Conservation (phyloP, 2,888 invertebrate species). For the Corythucha ciliata region DNA sequence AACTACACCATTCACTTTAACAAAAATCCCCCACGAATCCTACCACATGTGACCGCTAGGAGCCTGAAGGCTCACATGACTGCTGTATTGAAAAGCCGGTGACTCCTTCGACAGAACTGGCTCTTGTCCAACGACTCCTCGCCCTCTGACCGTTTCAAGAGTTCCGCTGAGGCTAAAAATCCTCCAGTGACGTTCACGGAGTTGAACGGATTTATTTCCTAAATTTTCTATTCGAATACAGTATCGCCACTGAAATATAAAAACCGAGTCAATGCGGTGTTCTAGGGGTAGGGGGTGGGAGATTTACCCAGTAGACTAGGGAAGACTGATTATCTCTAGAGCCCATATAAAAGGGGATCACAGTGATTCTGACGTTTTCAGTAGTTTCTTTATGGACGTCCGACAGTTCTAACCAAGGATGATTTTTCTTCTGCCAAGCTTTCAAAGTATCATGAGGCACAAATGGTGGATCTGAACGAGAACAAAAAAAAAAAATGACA, state of each 20-base stretch:
- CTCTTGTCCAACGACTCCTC: slow-evolving; percentile 97
- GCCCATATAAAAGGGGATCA: slow-evolving; percentile 98
- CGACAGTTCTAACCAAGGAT: slow-evolving; percentile 91
- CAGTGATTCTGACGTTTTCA: slow-evolving; percentile 90
- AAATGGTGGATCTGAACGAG: slow-evolving; percentile 66
- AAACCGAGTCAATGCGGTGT: background rate
- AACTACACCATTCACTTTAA: background rate
- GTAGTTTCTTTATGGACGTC: slow-evolving; percentile 97
- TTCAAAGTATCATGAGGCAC: slow-evolving; percentile 78
- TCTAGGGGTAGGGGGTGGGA: background rate
- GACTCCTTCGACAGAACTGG: slow-evolving; percentile 76
- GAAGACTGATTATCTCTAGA: slow-evolving; percentile 83
- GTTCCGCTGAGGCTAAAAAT: slow-evolving; percentile 92
- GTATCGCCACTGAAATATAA: slow-evolving; percentile 76
- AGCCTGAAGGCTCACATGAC: slow-evolving; percentile 92
- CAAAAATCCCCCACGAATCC: slow-evolving; percentile 36
- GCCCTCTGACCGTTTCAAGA: slow-evolving; percentile 84
- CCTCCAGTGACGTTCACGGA: slow-evolving; percentile 95
- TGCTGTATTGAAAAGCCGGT: slow-evolving; percentile 96
- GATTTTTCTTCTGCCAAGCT: slow-evolving; percentile 96
- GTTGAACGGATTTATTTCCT: slow-evolving; percentile 76
- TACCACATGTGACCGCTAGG: slow-evolving; percentile 98
- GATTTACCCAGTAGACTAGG: slow-evolving; percentile 79
- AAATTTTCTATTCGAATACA: slow-evolving; percentile 94
- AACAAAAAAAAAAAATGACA: slow-evolving; percentile 33